These are phyloP conservation scores for Myotis myotis DNA, from an alignment of 2,797 vertebrate genomes.

Conservation along the genomic window DNA sequence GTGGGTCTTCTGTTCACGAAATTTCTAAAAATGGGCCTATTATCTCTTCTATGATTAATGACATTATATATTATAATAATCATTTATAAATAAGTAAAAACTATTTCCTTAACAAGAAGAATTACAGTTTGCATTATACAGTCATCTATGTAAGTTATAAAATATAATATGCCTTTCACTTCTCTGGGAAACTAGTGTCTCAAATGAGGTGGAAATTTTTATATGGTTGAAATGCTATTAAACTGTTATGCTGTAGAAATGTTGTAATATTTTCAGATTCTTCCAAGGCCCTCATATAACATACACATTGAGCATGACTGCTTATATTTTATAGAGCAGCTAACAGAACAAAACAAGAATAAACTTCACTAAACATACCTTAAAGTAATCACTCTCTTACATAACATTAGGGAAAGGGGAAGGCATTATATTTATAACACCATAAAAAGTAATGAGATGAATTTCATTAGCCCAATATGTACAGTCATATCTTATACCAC, in stretches of 20 bases:
- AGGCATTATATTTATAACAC: background rate
- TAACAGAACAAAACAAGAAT: background rate
- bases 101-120: background rate
- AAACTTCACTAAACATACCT: background rate
- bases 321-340: conserved; percentile 12
- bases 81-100: conserved; percentile 19
- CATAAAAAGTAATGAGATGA: conserved; percentile 9
- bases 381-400: background rate
- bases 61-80: background rate
- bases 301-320: background rate
- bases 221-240: background rate
- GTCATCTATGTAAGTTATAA: conserved; percentile 19
- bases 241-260: background rate
- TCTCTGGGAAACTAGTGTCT: conserved; percentile 8
- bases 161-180: background rate
- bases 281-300: background rate
- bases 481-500: background rate
- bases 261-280: background rate
- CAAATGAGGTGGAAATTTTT: conserved; percentile 42
- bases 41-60: background rate
- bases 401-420: background rate
- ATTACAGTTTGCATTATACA: background rate
- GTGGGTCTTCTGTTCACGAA: background rate
- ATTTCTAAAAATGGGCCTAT: background rate
- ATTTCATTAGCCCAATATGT: background rate